Evolutionary conservation across 1,140 invertebrate species (phyloP).

Genomic region (Probaryconus sp.): DNA sequence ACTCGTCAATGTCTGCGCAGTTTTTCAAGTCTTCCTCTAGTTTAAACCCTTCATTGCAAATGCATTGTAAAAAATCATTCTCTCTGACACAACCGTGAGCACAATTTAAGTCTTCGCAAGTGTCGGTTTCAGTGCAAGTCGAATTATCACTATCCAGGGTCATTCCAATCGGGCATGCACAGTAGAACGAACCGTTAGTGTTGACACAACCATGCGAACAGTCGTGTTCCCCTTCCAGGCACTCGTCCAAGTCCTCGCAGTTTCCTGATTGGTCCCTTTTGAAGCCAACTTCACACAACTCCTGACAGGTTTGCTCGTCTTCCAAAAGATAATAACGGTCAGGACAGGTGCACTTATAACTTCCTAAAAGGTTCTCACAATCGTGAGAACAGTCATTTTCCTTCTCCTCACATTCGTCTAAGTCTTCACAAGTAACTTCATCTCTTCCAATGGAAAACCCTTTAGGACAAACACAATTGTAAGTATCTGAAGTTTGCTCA

Average conservation of each 20-base stretch:
- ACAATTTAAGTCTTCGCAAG: conserved; percentile 39
- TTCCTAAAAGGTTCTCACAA: conserved; percentile 88
- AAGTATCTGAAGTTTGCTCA: conserved; percentile 77
- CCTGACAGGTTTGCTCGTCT: conserved; percentile 84
- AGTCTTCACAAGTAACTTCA: conserved; percentile 78
- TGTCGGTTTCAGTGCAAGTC: conserved; percentile 66
- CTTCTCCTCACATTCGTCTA: conserved; percentile 86
- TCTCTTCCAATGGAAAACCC: conserved; percentile 64
- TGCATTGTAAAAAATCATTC: conserved; percentile 77
- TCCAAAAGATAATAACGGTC: conserved; percentile 83
- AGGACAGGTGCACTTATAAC: conserved; percentile 88
- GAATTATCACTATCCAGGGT: conserved; percentile 66
- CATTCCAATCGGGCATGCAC: conserved; percentile 81
- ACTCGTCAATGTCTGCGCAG: conserved; percentile 78
- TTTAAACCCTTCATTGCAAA: conserved; percentile 85
- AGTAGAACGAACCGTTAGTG: conserved; percentile 83
- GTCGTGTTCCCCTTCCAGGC: conserved; percentile 80
- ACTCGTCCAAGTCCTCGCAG: conserved; percentile 88
- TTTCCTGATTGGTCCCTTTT: conserved; percentile 12
- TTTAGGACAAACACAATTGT: conserved; percentile 76
- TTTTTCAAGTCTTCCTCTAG: conserved; percentile 73
- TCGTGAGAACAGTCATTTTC: conserved; percentile 82
- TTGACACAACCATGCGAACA: conserved; percentile 85
- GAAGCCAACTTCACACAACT: conserved; percentile 61
- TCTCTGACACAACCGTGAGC: conserved; percentile 53